Conservation (phyloP, 1,140 invertebrate genomes). For the Cotesia glomerata region DNA sequence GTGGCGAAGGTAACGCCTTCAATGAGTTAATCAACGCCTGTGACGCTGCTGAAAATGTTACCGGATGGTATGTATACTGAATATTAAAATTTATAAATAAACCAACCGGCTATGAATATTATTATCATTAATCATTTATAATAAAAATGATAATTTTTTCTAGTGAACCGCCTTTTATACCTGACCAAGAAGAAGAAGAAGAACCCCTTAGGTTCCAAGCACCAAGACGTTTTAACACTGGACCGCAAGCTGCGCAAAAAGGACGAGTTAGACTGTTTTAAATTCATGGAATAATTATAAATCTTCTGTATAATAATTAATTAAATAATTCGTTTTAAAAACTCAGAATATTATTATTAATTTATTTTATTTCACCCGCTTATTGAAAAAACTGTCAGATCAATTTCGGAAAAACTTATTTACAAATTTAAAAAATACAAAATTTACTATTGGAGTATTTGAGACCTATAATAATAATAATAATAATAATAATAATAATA, state of each 20-base stretch:
- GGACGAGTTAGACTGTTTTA: conserved; percentile 16
- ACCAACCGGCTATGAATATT: not conserved
- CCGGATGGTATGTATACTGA: conserved; percentile 67
- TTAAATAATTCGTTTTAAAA: not conserved
- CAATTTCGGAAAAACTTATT: too few species aligned
- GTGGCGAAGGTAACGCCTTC: conserved; percentile 80
- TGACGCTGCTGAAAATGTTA: conserved; percentile 79
- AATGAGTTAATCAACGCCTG: conserved; percentile 78
- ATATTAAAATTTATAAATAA: not conserved
- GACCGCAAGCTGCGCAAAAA: not conserved
- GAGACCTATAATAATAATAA: too few species aligned
- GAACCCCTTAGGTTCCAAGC: not conserved
- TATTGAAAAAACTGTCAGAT: too few species aligned
- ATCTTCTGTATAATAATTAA: not conserved
- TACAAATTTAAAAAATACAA: too few species aligned
- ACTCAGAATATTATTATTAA: not conserved
- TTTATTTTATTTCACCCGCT: not conserved
- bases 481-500: too few species aligned
- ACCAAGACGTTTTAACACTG: not conserved
- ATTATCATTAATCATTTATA: not conserved
- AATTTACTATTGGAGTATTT: too few species aligned
- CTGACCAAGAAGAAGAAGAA: not conserved
- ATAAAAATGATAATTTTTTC: not conserved
- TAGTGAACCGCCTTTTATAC: not conserved
- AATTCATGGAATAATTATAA: not conserved